These are phyloP conservation scores for Cybosia mesomella DNA, from an alignment of 2,888 invertebrate species.

Conservation along the genomic window DNA sequence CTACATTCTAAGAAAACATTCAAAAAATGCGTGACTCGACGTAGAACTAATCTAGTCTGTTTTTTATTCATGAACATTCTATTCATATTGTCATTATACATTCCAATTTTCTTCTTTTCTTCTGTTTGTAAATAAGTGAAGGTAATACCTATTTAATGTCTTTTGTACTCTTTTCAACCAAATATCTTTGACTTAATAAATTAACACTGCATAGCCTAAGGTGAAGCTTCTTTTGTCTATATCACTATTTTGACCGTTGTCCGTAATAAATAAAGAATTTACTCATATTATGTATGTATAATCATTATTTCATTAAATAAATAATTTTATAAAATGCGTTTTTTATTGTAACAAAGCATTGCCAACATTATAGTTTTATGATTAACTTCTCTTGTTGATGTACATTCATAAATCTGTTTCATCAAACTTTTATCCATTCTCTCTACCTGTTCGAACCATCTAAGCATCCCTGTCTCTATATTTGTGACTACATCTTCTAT, in stretches of 20 bases:
- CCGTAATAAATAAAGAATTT: constrained; percentile 38
- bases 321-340: constrained; percentile 28
- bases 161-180: constrained; percentile 26
- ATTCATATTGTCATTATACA: constrained; percentile 21
- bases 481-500: too few relatives aligned
- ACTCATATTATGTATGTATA: constrained; percentile 39
- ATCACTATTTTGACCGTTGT: constrained; percentile 28
- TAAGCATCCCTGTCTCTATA: too few relatives aligned
- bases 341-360: background rate
- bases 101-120: constrained; percentile 12
- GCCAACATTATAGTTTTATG: too few relatives aligned
- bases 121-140: constrained; percentile 51
- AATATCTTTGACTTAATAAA: constrained; percentile 22
- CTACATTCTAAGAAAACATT: constrained; percentile 19
- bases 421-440: too few relatives aligned
- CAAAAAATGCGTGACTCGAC: constrained; percentile 67
- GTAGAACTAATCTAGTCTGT: constrained; percentile 85
- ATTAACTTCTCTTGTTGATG: too few relatives aligned
- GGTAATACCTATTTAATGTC: constrained; percentile 39
- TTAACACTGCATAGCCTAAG: constrained; percentile 21
- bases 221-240: constrained; percentile 14
- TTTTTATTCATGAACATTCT: constrained; percentile 55
- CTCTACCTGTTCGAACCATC: too few relatives aligned
- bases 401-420: too few relatives aligned
- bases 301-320: constrained; percentile 45